A percentile compares a stretch with the other conserved stretches of the same genome.
Conservation (phyloP, 2,888 invertebrate species). For the Zygaena filipendulae region DNA sequence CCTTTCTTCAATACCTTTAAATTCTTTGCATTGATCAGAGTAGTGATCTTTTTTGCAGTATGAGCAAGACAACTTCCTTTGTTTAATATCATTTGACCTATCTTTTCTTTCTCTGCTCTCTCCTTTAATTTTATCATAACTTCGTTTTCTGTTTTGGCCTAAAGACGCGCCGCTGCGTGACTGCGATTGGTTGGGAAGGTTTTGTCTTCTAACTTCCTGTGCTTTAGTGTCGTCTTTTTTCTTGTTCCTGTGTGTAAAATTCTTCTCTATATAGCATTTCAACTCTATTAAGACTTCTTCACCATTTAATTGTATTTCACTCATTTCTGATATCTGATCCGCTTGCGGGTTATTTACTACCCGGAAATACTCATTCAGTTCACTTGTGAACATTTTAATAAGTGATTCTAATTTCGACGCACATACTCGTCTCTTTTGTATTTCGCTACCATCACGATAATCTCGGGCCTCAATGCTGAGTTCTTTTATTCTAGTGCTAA, state of each 20-base stretch:
- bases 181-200: too few species aligned
- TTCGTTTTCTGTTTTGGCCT: too few species aligned
- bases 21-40: slow-evolving; percentile 1
- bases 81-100: neutral
- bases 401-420: neutral
- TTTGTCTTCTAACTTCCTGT: too few species aligned
- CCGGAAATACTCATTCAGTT: neutral
- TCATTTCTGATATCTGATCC: neutral
- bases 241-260: too few species aligned
- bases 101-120: neutral
- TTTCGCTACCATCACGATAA: neutral
- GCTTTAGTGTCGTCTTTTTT: too few species aligned
- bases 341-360: neutral
- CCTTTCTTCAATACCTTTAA: neutral
- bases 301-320: neutral
- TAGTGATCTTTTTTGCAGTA: slow-evolving; percentile 1
- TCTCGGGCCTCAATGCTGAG: too few species aligned
- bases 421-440: neutral
- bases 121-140: too few species aligned
- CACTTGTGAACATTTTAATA: neutral
- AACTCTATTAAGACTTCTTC: neutral
- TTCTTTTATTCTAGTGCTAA: too few species aligned
- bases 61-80: neutral
- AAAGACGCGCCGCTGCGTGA: too few species aligned
- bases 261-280: neutral